Evolutionary conservation across 2,797 vertebrate genomes (phyloP).

Genomic region (Silurus aristotelis): DNA sequence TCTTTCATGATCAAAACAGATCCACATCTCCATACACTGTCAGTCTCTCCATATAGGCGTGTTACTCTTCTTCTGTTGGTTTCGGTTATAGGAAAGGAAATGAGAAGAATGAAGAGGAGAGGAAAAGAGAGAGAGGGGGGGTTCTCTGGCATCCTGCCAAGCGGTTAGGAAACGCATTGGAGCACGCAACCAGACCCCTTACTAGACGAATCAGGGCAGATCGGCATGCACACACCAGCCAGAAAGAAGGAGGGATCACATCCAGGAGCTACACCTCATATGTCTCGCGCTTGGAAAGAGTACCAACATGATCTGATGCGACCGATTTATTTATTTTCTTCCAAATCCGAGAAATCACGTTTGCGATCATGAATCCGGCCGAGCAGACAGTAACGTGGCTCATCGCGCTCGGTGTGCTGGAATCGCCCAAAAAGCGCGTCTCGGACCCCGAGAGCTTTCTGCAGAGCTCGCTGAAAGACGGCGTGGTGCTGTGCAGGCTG

Average conservation of each 20-base stretch:
- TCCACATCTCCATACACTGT: background rate
- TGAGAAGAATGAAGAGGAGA: conserved; percentile 40
- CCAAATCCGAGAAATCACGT: conserved; percentile 59
- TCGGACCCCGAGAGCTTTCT: conserved; percentile 91
- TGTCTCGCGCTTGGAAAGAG: conserved; percentile 46
- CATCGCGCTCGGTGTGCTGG: conserved; percentile 92
- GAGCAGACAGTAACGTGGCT: conserved; percentile 98
- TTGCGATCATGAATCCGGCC: conserved; percentile 86
- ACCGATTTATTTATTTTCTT: background rate
- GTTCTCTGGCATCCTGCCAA: conserved; percentile 82
- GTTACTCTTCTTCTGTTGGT: conserved; percentile 15
- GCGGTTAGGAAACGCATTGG: conserved; percentile 54
- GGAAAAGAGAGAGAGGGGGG: conserved; percentile 45
- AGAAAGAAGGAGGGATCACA: conserved; percentile 71
- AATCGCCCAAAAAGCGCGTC: conserved; percentile 95
- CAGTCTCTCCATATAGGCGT: background rate
- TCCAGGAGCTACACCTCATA: conserved; percentile 61
- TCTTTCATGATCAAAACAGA: background rate
- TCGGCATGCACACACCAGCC: conserved; percentile 75
- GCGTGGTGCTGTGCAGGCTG: conserved; percentile 90
- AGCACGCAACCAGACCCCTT: conserved; percentile 71
- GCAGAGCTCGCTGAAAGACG: conserved; percentile 87
- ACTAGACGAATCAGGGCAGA: conserved; percentile 76
- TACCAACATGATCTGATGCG: background rate
- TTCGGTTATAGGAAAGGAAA: conserved; percentile 26